phyloP scores from a whole-genome alignment of 2,113 vertebrate genomes.

The Isichthys henryi region DNA sequence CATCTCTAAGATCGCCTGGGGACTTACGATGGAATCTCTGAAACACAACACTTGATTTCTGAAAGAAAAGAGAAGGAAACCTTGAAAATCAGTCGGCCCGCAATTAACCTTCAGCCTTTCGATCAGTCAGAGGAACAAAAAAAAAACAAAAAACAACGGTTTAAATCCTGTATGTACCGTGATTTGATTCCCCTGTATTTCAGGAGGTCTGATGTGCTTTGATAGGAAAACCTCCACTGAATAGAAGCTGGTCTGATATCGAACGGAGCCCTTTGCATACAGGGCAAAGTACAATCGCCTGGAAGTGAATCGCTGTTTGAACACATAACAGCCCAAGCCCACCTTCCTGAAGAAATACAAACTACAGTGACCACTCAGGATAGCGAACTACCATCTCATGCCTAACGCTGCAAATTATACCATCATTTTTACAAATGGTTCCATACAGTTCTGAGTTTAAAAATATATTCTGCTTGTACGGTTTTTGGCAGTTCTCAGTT shows the following conservation, averaged over 20 bases:
- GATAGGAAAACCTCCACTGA: background rate
- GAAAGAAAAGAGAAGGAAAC: background rate
- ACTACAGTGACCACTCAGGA: background rate
- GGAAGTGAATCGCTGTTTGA: background rate
- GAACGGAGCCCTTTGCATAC: background rate
- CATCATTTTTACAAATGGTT: background rate
- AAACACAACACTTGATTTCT: background rate
- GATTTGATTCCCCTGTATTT: background rate
- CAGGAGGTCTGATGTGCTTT: background rate
- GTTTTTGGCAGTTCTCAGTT: background rate
- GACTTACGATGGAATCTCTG: background rate
- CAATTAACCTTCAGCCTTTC: conserved; percentile 14
- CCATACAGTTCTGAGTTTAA: background rate
- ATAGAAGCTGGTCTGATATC: background rate
- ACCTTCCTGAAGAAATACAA: conserved; percentile 35
- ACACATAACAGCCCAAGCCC: conserved; percentile 35
- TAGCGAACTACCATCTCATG: background rate
- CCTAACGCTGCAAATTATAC: background rate
- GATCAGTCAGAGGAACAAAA: conserved; percentile 11
- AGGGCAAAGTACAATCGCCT: background rate
- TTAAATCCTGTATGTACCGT: background rate
- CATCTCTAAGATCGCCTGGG: background rate
- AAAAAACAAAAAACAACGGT: background rate
- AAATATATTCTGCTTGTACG: background rate
- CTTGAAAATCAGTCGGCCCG: conserved; percentile 13